Conservation (phyloP, 2,888 invertebrate genomes). For the Drosophila limbata region DNA sequence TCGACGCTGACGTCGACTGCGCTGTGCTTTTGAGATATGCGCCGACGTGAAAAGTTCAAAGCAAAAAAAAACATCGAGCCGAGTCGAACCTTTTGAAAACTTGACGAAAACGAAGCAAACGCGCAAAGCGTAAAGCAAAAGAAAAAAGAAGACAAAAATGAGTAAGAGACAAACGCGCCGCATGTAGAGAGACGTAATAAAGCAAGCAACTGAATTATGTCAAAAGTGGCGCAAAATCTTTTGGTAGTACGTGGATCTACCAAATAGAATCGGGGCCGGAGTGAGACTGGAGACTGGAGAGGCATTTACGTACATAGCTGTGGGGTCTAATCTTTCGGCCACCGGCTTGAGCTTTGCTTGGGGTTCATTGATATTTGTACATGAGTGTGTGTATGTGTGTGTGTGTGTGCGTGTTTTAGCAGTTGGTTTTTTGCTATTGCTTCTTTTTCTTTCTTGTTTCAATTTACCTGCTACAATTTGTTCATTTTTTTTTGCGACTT, state of each 20-base stretch:
- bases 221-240: constrained; percentile 74
- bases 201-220: constrained; percentile 60
- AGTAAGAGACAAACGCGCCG: constrained; percentile 30
- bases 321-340: constrained; percentile 37
- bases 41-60: constrained; percentile 72
- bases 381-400: background rate
- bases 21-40: constrained; percentile 44
- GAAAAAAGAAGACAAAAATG: constrained; percentile 24
- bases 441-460: constrained; percentile 45
- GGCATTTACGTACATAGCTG: constrained; percentile 2
- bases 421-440: constrained; percentile 45
- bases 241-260: constrained; percentile 45
- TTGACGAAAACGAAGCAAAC: constrained; percentile 69
- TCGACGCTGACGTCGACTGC: constrained; percentile 32
- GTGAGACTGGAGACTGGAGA: background rate
- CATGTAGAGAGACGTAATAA: constrained; percentile 22
- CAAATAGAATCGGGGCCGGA: constrained; percentile 3
- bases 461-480: constrained; percentile 73
- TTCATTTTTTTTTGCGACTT: constrained; percentile 37
- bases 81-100: constrained; percentile 70
- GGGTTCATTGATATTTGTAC: constrained; percentile 74
- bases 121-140: constrained; percentile 38
- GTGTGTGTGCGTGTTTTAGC: constrained; percentile 25
- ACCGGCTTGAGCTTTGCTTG: constrained; percentile 14
- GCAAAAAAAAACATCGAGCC: constrained; percentile 36